Conservation (phyloP, 2,888 invertebrate genomes). For the Drosophila limbata region DNA sequence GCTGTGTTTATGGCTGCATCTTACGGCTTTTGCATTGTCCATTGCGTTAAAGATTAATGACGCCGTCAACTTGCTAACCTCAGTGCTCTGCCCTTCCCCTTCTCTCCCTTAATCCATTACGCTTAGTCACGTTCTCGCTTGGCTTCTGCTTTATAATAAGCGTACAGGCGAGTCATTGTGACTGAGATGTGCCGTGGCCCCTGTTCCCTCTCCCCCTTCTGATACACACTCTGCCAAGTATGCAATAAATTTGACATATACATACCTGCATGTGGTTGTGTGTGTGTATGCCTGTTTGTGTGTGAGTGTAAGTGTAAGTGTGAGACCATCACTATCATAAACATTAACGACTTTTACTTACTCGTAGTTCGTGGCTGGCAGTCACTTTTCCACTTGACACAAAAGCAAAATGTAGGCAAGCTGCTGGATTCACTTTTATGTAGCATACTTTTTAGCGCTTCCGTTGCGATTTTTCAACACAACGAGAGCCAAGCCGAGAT, state of each 20-base stretch:
- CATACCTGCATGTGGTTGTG: slow-evolving; percentile 27
- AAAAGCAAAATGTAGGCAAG: slow-evolving; percentile 59
- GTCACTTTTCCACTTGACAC: slow-evolving; percentile 67
- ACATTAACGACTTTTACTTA: slow-evolving; percentile 79
- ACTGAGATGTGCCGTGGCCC: slow-evolving; percentile 15
- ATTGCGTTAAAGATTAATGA: slow-evolving; percentile 44
- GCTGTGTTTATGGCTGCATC: slow-evolving; percentile 34
- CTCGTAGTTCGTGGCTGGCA: slow-evolving; percentile 51
- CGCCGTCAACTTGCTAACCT: slow-evolving; percentile 28
- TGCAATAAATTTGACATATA: slow-evolving; percentile 71
- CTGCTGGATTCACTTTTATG: slow-evolving; percentile 47
- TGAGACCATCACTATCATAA: slow-evolving; percentile 67
- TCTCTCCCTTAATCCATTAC: neutral
- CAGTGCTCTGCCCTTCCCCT: neutral
- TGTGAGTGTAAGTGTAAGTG: slow-evolving; percentile 21
- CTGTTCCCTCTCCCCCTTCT: slow-evolving; percentile 31
- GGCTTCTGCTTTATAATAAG: slow-evolving; percentile 45
- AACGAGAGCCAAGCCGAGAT: slow-evolving; percentile 16
- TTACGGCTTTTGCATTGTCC: slow-evolving; percentile 33
- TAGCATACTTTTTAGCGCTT: slow-evolving; percentile 52
- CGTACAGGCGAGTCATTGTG: slow-evolving; percentile 24
- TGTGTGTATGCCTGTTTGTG: slow-evolving; percentile 6
- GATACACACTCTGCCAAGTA: slow-evolving; percentile 63
- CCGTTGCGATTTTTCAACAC: slow-evolving; percentile 57
- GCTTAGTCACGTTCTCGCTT: slow-evolving; percentile 60